Evolutionary conservation across 2,113 vertebrate species (phyloP).

Genomic region (Stomatorhinus ivindoensis): DNA sequence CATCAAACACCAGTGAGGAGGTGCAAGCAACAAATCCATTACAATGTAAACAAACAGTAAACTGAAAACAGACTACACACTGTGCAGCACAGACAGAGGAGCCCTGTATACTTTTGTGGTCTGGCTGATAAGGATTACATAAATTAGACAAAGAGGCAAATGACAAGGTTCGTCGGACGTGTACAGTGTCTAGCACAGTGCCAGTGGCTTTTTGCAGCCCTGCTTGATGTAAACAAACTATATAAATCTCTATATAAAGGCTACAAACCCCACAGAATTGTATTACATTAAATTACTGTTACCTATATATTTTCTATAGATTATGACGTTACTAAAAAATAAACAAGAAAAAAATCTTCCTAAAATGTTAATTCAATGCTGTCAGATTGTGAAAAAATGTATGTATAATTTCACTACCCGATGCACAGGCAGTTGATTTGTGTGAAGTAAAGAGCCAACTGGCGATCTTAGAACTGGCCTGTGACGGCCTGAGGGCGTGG

Average conservation of each 20-base stretch:
- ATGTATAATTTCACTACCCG: not conserved
- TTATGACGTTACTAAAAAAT: not conserved
- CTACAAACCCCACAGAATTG: not conserved
- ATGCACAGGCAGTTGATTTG: not conserved
- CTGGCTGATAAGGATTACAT: not conserved
- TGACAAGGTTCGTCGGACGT: not conserved
- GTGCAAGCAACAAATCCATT: not conserved
- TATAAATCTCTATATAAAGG: not conserved
- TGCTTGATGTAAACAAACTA: not conserved
- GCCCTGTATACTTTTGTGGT: not conserved
- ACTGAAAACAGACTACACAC: not conserved
- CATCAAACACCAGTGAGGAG: no score
- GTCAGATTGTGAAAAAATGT: not conserved
- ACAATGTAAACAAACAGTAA: slow-evolving; percentile 33
- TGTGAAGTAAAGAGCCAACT: not conserved
- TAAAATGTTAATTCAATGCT: not conserved
- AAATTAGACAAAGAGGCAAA: not conserved
- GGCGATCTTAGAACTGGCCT: not conserved
- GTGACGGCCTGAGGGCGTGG: not conserved
- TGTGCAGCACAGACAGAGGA: not conserved
- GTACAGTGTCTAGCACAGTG: not conserved
- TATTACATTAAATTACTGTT: not conserved
- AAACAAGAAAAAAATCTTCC: not conserved
- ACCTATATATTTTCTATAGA: not conserved
- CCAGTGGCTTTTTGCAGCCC: not conserved